Conservation (phyloP, 1,140 invertebrate genomes). For the Cotesia glomerata region DNA sequence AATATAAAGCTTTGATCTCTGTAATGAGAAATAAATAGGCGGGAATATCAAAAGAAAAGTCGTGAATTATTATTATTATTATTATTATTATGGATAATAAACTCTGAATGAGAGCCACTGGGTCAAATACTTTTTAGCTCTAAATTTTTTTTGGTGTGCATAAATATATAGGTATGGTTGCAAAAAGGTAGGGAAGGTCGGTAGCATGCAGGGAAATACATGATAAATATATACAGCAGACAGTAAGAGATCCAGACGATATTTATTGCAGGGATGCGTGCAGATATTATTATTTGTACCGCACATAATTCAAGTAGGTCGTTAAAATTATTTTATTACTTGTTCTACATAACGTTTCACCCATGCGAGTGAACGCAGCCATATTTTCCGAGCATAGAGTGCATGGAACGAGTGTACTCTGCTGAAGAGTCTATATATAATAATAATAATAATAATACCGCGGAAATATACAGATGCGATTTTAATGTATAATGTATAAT, state of each 20-base stretch:
- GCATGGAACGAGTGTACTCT: too few relatives aligned
- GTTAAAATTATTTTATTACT: slow-evolving; percentile 62
- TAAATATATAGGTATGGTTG: background rate
- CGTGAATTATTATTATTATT: too few relatives aligned
- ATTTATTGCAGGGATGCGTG: slow-evolving; percentile 60
- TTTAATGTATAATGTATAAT: background rate
- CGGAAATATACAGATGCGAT: background rate
- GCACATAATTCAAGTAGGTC: slow-evolving; percentile 60
- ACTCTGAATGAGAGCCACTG: too few relatives aligned
- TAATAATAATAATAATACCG: background rate
- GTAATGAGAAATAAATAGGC: too few relatives aligned
- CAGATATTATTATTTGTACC: slow-evolving; percentile 61
- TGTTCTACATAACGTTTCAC: slow-evolving; percentile 53
- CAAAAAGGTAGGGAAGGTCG: background rate
- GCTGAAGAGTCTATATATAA: background rate
- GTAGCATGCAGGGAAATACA: background rate
- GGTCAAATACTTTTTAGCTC: too few relatives aligned
- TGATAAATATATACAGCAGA: background rate
- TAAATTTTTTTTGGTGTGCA: background rate
- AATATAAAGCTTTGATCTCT: too few relatives aligned
- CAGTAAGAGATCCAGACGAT: slow-evolving; percentile 26
- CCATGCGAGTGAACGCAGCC: background rate
- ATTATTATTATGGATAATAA: too few relatives aligned
- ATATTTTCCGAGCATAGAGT: slow-evolving; percentile 3
- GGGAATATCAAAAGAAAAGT: too few relatives aligned